phyloP scores from a whole-genome alignment of 2,113 vertebrate species.

The Uria aalge region DNA sequence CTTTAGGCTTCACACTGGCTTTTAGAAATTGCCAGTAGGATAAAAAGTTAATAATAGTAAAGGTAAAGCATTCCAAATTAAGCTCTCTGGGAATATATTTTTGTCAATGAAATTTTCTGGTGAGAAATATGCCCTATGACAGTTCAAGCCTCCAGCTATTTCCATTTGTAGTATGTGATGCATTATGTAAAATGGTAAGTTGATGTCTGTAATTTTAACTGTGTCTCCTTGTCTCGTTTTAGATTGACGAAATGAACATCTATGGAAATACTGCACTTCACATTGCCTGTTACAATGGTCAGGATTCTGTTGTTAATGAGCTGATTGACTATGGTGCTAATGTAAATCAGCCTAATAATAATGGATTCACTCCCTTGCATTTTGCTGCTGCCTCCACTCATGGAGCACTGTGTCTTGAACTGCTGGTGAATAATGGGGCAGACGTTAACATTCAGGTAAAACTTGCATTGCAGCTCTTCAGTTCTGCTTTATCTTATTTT shows the following conservation, averaged over 20 bases:
- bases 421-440: conserved; percentile 92
- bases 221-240: neutral
- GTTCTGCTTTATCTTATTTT: neutral
- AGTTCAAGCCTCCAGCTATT: conserved; percentile 27
- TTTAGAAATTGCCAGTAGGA: neutral
- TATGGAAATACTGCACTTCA: conserved; percentile 96
- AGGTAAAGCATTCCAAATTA: neutral
- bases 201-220: neutral
- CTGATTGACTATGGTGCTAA: conserved; percentile 94
- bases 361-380: conserved; percentile 94
- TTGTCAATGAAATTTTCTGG: conserved; percentile 23
- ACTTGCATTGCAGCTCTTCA: neutral
- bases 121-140: neutral
- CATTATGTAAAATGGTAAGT: neutral
- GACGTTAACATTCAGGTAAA: conserved; percentile 95
- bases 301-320: conserved; percentile 92
- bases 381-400: conserved; percentile 95
- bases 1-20: neutral
- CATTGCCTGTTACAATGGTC: conserved; percentile 93
- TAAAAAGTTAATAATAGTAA: neutral
- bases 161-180: neutral
- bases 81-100: conserved; percentile 1
- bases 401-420: conserved; percentile 91
- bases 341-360: conserved; percentile 94
- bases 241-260: conserved; percentile 94